phyloP scores from a whole-genome alignment of 2,888 invertebrate species.

The Gortyna flavago region DNA sequence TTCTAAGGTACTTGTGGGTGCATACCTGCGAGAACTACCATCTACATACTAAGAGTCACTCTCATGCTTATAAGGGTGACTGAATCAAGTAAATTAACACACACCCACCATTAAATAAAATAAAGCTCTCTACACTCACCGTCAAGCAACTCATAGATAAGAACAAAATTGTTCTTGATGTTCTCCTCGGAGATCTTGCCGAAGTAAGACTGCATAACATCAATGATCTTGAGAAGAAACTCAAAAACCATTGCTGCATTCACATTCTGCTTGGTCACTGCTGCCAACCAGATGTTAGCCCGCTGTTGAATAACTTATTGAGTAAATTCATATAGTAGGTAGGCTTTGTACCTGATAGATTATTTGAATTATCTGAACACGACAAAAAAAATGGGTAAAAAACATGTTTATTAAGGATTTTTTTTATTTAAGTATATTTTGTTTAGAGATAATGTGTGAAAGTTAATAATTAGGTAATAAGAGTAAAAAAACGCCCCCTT shows the following conservation, averaged over 20 bases:
- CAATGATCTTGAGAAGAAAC: slow-evolving; percentile 98
- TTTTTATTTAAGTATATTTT: too few relatives aligned
- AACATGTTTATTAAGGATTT: background rate
- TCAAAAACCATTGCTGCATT: slow-evolving; percentile 99
- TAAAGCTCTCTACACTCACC: slow-evolving; percentile 89
- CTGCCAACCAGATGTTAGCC: slow-evolving; percentile 99
- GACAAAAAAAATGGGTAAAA: too few relatives aligned
- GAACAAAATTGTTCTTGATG: slow-evolving; percentile 99
- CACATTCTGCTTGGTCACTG: slow-evolving; percentile 99
- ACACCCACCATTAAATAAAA: background rate
- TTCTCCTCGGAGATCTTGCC: slow-evolving; percentile 99
- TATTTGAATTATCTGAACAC: background rate
- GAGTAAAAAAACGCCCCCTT: slow-evolving; percentile 22
- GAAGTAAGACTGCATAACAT: slow-evolving; percentile 99
- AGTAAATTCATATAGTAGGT: background rate
- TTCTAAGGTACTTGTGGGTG: background rate
- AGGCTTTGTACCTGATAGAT: background rate
- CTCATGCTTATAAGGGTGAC: background rate
- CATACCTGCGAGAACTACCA: too few relatives aligned
- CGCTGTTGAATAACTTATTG: slow-evolving; percentile 88
- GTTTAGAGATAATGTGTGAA: background rate
- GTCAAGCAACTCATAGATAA: slow-evolving; percentile 99
- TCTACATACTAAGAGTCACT: background rate
- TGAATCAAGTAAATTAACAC: background rate
- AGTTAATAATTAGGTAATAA: background rate